Conservation (phyloP, 2,888 invertebrate genomes). For the Cylloceria caligata region DNA sequence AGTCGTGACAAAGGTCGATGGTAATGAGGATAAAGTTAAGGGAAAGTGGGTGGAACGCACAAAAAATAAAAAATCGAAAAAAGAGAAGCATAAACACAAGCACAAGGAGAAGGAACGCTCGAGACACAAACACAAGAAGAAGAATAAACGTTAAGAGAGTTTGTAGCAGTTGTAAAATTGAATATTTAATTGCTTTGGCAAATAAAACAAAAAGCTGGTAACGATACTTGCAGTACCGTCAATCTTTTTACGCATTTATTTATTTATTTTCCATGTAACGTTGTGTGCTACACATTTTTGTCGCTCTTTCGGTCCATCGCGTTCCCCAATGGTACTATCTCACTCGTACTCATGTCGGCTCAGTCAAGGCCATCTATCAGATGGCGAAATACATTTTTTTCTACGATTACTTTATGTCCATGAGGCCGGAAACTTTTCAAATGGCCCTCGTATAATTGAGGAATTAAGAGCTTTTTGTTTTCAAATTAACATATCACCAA, state of each 20-base stretch:
- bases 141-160: conserved; percentile 73
- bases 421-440: too few species aligned
- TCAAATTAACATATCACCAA: too few species aligned
- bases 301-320: too few species aligned
- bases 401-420: too few species aligned
- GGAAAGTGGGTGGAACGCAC: conserved; percentile 79
- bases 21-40: conserved; percentile 49
- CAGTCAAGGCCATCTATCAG: too few species aligned
- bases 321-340: too few species aligned
- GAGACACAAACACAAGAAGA: conserved; percentile 80
- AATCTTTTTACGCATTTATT: not conserved
- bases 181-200: conserved; percentile 2
- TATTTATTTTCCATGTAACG: not conserved
- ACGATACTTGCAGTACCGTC: not conserved
- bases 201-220: conserved; percentile 1
- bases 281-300: too few species aligned
- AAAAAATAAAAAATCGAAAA: conserved; percentile 78
- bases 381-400: too few species aligned
- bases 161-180: conserved; percentile 6
- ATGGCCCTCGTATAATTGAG: too few species aligned
- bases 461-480: too few species aligned
- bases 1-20: conserved; percentile 70
- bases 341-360: too few species aligned
- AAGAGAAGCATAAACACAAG: conserved; percentile 81
- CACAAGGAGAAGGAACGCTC: conserved; percentile 78